Base-by-base conservation (phyloP, 2,888 invertebrate genomes). In the Leucoma salicis region DNA sequence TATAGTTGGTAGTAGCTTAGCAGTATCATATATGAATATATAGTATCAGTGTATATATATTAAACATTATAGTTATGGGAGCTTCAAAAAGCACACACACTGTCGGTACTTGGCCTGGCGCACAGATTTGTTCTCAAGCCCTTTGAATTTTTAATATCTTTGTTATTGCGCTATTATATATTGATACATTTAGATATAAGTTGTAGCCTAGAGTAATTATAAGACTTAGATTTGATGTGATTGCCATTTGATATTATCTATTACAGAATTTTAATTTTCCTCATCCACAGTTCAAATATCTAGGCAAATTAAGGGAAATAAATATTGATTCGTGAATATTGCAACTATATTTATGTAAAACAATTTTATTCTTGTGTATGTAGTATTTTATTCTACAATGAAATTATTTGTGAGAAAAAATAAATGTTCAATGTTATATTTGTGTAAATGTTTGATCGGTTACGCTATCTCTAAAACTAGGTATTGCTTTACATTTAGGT, bases 401-500 rank as follows among this genome's bases (percentile, higher is more conserved):
- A 50, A 55, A 72, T 65, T 65, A 63, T 70, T 61, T 69, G 56
- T 74, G 75, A 78, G 73, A 54, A 59, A 64, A 69, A 67, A 42
- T 79, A 57, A 77, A 79, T 81, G 80, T 83, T 80, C 56, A 72
- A 74, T 80, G 75, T 82, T 74, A 74, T n/a, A n/a, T 54, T 67
- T 73, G 66, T 78, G 64, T 73, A 66, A 66, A 70, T 65, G 77
- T 79, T 80, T 60, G 67, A 72, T 70, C 66, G 72, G 69, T 73
- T 69, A 70, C 53, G 72, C 70, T 59, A 67, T 62, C 43, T 49
- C 50, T 54, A 53, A 61, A 63, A 62, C 71, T 83, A 81, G 78
- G 58, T 78, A 76, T 74, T 72, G 87, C 87, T 87, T 85, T 76
- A 78, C 70, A 71, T 74, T 82, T 88, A 87, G 87, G 88, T 87